These are phyloP conservation scores for Hermetia illucens DNA, from an alignment of 1,140 invertebrate genomes.

Conservation along the genomic window DNA sequence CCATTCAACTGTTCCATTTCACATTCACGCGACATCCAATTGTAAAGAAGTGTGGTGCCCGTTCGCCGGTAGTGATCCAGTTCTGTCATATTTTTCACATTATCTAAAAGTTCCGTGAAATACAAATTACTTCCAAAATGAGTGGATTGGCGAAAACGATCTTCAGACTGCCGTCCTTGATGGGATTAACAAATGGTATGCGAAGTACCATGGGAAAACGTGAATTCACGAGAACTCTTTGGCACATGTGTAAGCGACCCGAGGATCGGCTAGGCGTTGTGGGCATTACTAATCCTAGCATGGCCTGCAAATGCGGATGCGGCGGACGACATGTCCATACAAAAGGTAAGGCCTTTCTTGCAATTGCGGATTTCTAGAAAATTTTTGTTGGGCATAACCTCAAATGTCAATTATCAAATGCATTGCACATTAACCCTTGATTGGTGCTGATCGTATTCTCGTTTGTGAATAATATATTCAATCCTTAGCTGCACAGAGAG, in stretches of 20 bases:
- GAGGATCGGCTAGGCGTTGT: slow-evolving; percentile 9
- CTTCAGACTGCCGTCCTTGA: slow-evolving; percentile 35
- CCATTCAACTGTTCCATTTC: no score
- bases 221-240: slow-evolving; percentile 47
- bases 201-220: slow-evolving; percentile 35
- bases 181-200: slow-evolving; percentile 32
- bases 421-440: slow-evolving; percentile 2
- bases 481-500: slow-evolving; percentile 1
- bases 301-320: slow-evolving; percentile 47
- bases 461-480: slow-evolving; percentile 4
- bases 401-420: slow-evolving; percentile 8
- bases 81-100: no score
- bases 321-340: slow-evolving; percentile 42
- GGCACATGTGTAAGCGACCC: slow-evolving; percentile 45
- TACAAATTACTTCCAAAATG: slow-evolving; percentile 37
- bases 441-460: background rate
- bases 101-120: no score
- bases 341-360: slow-evolving; percentile 59
- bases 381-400: slow-evolving; percentile 20
- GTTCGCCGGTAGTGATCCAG: no score
- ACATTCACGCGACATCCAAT: no score
- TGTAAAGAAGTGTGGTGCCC: no score
- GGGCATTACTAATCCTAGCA: slow-evolving; percentile 28
- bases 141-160: slow-evolving; percentile 48
- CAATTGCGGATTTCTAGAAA: slow-evolving; percentile 2